These are phyloP conservation scores for Nymphalis polychloros DNA, from an alignment of 2,888 invertebrate species.

Conservation along the genomic window DNA sequence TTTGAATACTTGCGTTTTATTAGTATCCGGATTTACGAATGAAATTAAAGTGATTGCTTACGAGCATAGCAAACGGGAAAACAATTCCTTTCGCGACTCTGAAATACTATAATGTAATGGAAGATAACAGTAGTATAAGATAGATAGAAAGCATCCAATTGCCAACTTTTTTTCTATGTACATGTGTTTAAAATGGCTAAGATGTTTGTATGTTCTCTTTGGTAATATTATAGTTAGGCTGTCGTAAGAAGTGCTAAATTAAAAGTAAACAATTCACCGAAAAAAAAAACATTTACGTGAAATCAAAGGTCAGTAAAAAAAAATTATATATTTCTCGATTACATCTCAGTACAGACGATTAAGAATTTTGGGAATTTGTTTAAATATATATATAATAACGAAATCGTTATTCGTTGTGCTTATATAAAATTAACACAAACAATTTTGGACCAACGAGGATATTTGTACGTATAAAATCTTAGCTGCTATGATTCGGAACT, in stretches of 20 bases:
- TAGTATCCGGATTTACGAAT: too few relatives aligned
- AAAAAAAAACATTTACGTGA: background rate
- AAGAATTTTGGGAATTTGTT: background rate
- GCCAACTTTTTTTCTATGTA: conserved; percentile 1
- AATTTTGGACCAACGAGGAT: conserved; percentile 38
- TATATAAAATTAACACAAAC: conserved; percentile 11
- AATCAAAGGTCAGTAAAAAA: too few relatives aligned
- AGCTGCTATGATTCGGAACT: conserved; percentile 59
- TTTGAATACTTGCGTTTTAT: too few relatives aligned
- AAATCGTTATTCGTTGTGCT: background rate
- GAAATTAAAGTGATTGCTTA: too few relatives aligned
- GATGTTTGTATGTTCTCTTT: too few relatives aligned
- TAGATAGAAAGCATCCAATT: background rate
- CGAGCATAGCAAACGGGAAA: too few relatives aligned
- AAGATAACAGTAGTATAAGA: background rate
- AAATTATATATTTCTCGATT: background rate
- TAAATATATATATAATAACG: background rate
- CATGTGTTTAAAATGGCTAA: conserved; percentile 7
- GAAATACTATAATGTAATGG: too few relatives aligned
- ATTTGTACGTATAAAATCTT: conserved; percentile 22
- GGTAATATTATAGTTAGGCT: too few relatives aligned
- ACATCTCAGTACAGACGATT: background rate
- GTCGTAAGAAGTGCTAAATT: too few relatives aligned
- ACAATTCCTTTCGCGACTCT: too few relatives aligned
- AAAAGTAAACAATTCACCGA: background rate